These are phyloP conservation scores for Andrena bicolor DNA, from an alignment of 2,888 invertebrate species.

Conservation along the genomic window DNA sequence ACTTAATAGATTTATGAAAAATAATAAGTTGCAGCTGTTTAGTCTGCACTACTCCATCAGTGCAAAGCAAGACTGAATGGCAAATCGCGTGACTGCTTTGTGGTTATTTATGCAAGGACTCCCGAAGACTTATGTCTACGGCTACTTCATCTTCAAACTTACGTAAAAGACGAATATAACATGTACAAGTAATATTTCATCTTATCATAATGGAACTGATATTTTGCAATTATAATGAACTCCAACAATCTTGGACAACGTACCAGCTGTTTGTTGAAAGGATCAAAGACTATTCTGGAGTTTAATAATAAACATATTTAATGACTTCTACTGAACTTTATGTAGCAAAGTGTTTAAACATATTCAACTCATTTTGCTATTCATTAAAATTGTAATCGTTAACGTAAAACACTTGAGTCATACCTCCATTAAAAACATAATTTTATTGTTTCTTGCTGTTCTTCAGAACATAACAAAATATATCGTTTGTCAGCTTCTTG, in stretches of 20 bases:
- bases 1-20: neutral
- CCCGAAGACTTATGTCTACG: constrained; percentile 18
- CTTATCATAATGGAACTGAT: neutral
- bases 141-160: constrained; percentile 26
- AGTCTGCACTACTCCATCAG: neutral
- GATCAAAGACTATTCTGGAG: neutral
- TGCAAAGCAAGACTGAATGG: constrained; percentile 1
- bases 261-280: neutral
- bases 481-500: neutral
- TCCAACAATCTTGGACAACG: neutral
- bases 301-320: neutral
- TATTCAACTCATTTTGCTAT: neutral
- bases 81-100: neutral
- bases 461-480: neutral
- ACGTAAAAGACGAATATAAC: constrained; percentile 29
- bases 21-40: neutral
- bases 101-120: constrained; percentile 19
- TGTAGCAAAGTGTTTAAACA: neutral
- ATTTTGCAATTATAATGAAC: neutral
- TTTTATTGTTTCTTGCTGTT: constrained; percentile 16
- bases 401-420: neutral
- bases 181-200: constrained; percentile 6
- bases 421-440: constrained; percentile 7
- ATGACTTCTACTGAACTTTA: neutral
- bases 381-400: neutral